phyloP scores from a whole-genome alignment of 2,113 vertebrate species.

The Propithecus coquereli region DNA sequence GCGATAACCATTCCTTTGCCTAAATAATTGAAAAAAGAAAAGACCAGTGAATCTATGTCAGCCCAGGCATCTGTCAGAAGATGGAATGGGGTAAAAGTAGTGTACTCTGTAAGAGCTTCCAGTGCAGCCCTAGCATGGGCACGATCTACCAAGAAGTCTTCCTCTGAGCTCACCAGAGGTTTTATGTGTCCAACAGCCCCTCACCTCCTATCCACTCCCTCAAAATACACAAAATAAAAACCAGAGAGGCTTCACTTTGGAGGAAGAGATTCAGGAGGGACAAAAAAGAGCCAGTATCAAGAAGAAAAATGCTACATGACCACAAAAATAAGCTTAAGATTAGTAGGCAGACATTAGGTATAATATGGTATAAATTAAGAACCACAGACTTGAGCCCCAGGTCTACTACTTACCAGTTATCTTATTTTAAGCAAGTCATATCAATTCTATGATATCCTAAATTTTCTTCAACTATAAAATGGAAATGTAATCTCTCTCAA shows the following conservation, averaged over 20 bases:
- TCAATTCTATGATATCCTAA: not conserved
- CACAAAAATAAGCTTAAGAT: not conserved
- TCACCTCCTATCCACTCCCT: not conserved
- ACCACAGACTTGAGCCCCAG: not conserved
- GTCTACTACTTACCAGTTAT: not conserved
- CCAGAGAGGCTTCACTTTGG: not conserved
- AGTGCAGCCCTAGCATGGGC: not conserved
- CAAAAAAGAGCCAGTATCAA: not conserved
- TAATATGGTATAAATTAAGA: not conserved
- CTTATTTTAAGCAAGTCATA: not conserved
- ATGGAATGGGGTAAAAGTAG: not conserved
- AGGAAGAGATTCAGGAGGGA: not conserved
- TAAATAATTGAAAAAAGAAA: conserved; percentile 35
- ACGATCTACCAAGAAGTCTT: not conserved
- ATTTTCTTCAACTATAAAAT: not conserved
- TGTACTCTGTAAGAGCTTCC: not conserved
- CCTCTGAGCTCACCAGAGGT: not conserved
- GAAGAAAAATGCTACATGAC: not conserved
- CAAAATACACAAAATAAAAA: not conserved
- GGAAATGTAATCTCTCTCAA: not conserved
- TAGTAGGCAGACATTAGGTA: not conserved
- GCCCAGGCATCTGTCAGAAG: not conserved
- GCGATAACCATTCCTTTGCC: not conserved
- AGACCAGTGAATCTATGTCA: not conserved
- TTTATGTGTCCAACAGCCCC: not conserved